Evolutionary conservation across 1,140 invertebrate genomes (phyloP).

Genomic region (Zaprionus kolodkinae): DNA sequence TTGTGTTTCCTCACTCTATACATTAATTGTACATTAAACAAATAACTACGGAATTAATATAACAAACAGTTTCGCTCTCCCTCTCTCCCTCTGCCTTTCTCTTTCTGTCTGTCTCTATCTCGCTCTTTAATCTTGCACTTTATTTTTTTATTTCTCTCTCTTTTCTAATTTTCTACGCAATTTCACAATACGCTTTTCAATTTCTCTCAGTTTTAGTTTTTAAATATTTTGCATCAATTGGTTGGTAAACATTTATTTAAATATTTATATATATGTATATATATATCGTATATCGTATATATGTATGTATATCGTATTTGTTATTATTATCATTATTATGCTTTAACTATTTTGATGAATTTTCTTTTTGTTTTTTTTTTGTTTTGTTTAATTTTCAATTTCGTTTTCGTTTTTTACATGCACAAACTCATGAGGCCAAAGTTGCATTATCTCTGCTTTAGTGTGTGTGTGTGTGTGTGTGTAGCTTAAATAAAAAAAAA

Average conservation of each 20-base stretch:
- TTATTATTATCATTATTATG: slow-evolving; percentile 15
- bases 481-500: slow-evolving; percentile 49
- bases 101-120: slow-evolving; percentile 1
- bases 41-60: slow-evolving; percentile 8
- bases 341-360: slow-evolving; percentile 37
- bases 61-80: slow-evolving; percentile 2
- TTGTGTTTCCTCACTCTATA: not conserved
- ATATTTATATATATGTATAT: slow-evolving; percentile 53
- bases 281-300: slow-evolving; percentile 22
- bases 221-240: slow-evolving; percentile 36
- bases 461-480: slow-evolving; percentile 7
- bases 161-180: slow-evolving; percentile 14
- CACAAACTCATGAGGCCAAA: slow-evolving; percentile 78
- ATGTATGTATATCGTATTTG: slow-evolving; percentile 4
- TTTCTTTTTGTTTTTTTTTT: slow-evolving; percentile 23
- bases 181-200: not conserved
- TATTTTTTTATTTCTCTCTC: not conserved
- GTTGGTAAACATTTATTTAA: slow-evolving; percentile 39
- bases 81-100: not conserved
- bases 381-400: not conserved
- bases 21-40: slow-evolving; percentile 1
- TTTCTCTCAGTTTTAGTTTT: slow-evolving; percentile 7
- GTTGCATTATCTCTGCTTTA: slow-evolving; percentile 27
- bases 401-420: slow-evolving; percentile 74
- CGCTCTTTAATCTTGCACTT: not conserved